Percentiles rank a stretch among this genome's conserved stretches.
Evolutionary conservation across 2,797 vertebrate species (phyloP).

Genomic region (Prunella strophiata): DNA sequence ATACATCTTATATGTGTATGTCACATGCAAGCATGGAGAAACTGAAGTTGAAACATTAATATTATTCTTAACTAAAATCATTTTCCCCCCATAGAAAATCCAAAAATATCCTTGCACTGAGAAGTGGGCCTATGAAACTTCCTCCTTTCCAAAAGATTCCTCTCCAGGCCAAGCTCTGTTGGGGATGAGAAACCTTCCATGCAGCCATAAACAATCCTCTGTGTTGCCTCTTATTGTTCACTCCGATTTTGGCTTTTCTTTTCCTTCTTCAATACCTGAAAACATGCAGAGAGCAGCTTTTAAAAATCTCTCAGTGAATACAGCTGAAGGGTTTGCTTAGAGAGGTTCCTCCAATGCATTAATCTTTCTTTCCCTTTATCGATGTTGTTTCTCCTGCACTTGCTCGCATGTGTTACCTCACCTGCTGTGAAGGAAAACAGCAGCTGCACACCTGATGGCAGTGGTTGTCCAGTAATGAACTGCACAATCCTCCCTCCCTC

Average conservation of each 20-base stretch:
- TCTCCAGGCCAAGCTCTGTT: not conserved
- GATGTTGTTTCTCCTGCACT: not conserved
- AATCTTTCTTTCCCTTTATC: not conserved
- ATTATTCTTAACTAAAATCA: conserved; percentile 38
- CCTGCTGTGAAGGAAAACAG: conserved; percentile 15
- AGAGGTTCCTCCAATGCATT: not conserved
- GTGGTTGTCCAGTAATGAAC: conserved; percentile 18
- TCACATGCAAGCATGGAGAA: conserved; percentile 50
- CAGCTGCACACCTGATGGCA: conserved; percentile 40
- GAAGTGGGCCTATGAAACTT: not conserved
- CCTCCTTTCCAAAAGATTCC: conserved; percentile 31
- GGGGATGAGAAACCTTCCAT: not conserved
- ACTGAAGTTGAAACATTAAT: not conserved
- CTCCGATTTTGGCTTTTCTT: conserved; percentile 76
- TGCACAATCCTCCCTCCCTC: not conserved
- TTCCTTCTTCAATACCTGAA: conserved; percentile 80
- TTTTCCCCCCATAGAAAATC: conserved; percentile 33
- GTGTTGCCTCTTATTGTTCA: conserved; percentile 34
- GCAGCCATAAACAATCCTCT: not conserved
- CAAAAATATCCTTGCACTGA: conserved; percentile 13
- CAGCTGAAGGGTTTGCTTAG: not conserved
- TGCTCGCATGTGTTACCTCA: not conserved
- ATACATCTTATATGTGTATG: conserved; percentile 9
- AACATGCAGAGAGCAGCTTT: conserved; percentile 39
- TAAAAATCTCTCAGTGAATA: not conserved